Conservation (phyloP, 1,140 invertebrate species). For the Amphibalanus amphitrite region DNA sequence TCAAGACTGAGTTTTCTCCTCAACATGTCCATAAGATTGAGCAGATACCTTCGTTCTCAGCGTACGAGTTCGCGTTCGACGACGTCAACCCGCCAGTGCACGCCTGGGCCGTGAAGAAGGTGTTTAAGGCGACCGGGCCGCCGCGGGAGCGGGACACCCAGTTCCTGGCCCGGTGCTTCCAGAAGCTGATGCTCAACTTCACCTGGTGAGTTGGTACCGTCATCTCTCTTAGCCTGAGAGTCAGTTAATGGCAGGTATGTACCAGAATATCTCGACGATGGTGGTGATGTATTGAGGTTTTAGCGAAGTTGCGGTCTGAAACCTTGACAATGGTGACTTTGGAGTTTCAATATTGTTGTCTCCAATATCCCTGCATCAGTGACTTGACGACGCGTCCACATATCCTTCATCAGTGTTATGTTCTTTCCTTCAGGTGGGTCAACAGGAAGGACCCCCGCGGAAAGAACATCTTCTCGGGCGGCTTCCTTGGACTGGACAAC, state of each 20-base stretch:
- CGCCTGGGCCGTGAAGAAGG: constrained; percentile 28
- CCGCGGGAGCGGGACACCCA: constrained; percentile 21
- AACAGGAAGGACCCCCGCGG: constrained; percentile 28
- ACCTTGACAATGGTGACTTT: no score
- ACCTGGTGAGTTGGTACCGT: constrained; percentile 28
- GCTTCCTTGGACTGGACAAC: constrained; percentile 31
- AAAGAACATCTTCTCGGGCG: constrained; percentile 28
- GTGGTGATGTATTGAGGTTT: no score
- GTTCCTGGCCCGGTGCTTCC: constrained; percentile 28
- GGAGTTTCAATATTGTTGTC: no score
- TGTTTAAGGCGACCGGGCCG: constrained; percentile 23
- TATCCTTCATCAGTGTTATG: no score
- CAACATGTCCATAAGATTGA: no score
- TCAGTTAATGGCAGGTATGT: no score
- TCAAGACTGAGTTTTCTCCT: no score
- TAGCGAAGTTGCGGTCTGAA: no score
- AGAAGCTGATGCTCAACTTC: constrained; percentile 29
- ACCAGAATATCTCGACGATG: no score
- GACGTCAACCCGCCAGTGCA: constrained; percentile 32
- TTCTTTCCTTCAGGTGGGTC: constrained; percentile 27
- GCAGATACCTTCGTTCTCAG: constrained; percentile 23
- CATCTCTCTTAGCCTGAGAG: no score
- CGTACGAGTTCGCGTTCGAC: constrained; percentile 30
- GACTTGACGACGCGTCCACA: no score
- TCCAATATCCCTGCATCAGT: no score